Base-by-base conservation (phyloP, 2,113 vertebrate species). In the Elaphurus davidianus region DNA sequence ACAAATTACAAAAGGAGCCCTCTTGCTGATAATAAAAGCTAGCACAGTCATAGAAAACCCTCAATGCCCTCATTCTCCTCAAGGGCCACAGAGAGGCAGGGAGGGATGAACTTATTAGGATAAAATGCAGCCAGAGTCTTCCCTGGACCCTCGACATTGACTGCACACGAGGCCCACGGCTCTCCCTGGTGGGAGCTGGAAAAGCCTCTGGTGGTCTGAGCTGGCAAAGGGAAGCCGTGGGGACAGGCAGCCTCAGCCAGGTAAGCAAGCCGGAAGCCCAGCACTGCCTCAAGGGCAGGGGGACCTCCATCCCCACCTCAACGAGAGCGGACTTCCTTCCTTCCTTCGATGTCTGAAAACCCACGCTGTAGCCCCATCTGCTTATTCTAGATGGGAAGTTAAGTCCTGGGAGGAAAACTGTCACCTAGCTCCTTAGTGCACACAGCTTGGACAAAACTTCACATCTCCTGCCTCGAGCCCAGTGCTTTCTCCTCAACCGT, bases 1-100 rank as follows among this genome's bases (percentile, higher is more conserved):
- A 98, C 95, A 90, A 97, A 92, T 60, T 97, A 98, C 67, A 97
- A 52, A 8, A 90, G 95, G 96, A 71, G 94, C 97, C 85, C 95
- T 97, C 96, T 93, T 94, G 94, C 82, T 81, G 33, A 36, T 40
- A 87, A 91, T 15, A 43, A 98, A 87, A 94, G 9, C 2, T 87
- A 98, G 84, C 79, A 74, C 54, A 86, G 95, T 87, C 97, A 83
- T 62, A 93, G 90, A 97, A 97, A 94, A 60, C 83, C 89, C 85
- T 71, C 90, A 50, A 57, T 3, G 5, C 79, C 92, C 78, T 85
- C 57, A 2, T 7, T 27, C 62, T 82, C 74, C 96, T 95, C 91
- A 74, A 83, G 91, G 76, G 83, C 59, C 94, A 79, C 74, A 81
- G 90, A 78, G 12, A 87, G 71, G 62, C 67, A 57, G 43, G 64